phyloP scores from a whole-genome alignment of 1,140 invertebrate species.

The Gryllus bimaculatus region DNA sequence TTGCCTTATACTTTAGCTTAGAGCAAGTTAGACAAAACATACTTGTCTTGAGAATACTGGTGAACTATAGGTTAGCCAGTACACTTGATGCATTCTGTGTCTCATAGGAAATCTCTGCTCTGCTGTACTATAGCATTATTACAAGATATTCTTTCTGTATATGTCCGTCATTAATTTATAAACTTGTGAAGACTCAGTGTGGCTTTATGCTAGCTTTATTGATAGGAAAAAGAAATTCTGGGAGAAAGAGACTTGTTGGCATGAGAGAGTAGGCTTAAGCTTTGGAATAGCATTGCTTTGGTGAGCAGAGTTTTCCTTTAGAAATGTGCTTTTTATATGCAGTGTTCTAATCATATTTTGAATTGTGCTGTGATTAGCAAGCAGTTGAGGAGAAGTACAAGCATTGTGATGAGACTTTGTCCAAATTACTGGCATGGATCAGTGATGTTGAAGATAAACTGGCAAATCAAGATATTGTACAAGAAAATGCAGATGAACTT shows the following conservation, averaged over 20 bases:
- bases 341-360: neutral
- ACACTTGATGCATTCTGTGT: no score
- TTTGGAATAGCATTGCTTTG: neutral
- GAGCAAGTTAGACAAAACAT: neutral
- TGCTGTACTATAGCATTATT: no score
- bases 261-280: neutral
- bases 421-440: slow-evolving; percentile 81
- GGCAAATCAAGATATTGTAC: slow-evolving; percentile 76
- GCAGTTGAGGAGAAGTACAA: slow-evolving; percentile 89
- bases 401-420: slow-evolving; percentile 73
- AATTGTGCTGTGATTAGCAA: slow-evolving; percentile 50
- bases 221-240: neutral
- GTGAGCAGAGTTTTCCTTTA: neutral
- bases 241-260: neutral
- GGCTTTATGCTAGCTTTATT: neutral
- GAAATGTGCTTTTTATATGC: neutral
- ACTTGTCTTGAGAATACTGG: no score
- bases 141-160: no score
- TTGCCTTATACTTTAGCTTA: neutral
- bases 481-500: slow-evolving; percentile 79
- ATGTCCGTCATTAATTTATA: no score
- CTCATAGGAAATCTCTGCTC: neutral
- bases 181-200: neutral
- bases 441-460: slow-evolving; percentile 75
- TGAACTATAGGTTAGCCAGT: no score